phyloP scores from a whole-genome alignment of 2,797 vertebrate species.

The Lateolabrax maculatus region DNA sequence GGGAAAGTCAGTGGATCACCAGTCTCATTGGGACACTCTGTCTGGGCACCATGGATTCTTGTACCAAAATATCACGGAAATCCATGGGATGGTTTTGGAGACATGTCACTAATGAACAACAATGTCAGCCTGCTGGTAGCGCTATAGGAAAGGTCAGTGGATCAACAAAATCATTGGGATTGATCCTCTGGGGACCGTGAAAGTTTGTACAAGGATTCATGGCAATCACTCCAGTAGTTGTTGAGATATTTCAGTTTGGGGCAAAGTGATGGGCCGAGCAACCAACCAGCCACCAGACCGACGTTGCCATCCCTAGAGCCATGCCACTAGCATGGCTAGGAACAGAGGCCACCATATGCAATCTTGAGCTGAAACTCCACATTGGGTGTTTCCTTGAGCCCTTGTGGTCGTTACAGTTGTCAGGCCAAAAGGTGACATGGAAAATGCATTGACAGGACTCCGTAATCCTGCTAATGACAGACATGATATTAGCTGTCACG shows the following conservation, averaged over 20 bases:
- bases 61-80: not conserved
- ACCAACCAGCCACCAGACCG: no score
- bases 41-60: not conserved
- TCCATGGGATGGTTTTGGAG: not conserved
- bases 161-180: not conserved
- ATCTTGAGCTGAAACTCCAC: conserved; percentile 19
- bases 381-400: conserved; percentile 2
- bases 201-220: not conserved
- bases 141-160: not conserved
- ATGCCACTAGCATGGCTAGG: not conserved
- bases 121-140: not conserved
- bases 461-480: conserved; percentile 67
- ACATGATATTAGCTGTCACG: conserved; percentile 41
- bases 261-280: not conserved
- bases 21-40: not conserved
- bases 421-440: conserved; percentile 44
- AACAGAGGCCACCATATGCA: not conserved
- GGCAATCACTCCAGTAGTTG: not conserved
- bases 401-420: conserved; percentile 56
- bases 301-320: not conserved
- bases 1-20: not conserved
- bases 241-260: conserved; percentile 18
- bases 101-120: not conserved
- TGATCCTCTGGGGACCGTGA: not conserved
- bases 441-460: conserved; percentile 56